A percentile compares a stretch with the other conserved stretches of the same genome.
phyloP scores from a whole-genome alignment of 2,888 invertebrate genomes.

The Lamellibrachia columna region DNA sequence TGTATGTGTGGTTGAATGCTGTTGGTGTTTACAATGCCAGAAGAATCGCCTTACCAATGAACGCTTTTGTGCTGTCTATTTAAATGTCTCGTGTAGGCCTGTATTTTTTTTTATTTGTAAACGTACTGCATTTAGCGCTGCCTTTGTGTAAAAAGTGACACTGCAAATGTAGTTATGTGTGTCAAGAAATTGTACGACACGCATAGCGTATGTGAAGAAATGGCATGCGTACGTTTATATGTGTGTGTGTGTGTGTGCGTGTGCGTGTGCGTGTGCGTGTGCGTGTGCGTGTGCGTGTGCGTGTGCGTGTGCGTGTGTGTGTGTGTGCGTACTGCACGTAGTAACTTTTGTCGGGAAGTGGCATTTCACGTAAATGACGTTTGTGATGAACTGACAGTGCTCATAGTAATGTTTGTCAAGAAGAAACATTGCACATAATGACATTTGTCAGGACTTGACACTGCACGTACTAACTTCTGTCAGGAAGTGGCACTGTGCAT shows the following conservation, averaged over 20 bases:
- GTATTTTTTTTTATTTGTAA: neutral
- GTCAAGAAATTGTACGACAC: too few species aligned
- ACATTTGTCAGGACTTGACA: neutral
- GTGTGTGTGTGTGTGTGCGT: too few species aligned
- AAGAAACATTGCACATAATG: neutral
- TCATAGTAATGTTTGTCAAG: neutral
- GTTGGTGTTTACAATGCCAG: neutral
- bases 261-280: too few species aligned
- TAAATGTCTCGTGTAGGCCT: neutral
- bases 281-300: too few species aligned
- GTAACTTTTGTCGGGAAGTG: too few species aligned
- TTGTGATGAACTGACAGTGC: neutral
- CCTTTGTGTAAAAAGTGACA: neutral
- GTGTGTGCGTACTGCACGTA: neutral
- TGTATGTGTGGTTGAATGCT: neutral
- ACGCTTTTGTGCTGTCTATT: neutral
- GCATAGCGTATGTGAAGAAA: neutral
- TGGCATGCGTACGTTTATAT: neutral
- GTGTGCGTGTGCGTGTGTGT: too few species aligned
- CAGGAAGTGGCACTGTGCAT: neutral
- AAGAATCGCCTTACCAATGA: neutral
- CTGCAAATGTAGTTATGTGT: neutral
- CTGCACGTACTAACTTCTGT: neutral
- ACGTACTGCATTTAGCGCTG: neutral
- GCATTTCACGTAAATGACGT: neutral